Evolutionary conservation across 1,140 invertebrate species (phyloP).

Genomic region (Anastatus disparis): DNA sequence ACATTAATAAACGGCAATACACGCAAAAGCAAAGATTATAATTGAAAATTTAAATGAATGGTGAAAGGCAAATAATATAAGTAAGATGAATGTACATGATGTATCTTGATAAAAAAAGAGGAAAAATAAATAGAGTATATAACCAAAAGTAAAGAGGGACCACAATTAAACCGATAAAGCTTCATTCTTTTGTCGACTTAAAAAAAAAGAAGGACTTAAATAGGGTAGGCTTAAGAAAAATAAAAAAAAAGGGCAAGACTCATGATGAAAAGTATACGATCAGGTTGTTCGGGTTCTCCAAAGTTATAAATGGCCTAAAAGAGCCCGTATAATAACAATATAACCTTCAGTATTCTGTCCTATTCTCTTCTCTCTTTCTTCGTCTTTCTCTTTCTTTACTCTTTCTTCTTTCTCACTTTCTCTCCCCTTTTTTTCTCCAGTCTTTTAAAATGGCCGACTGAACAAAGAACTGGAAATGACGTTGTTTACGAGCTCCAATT

Average conservation of each 20-base stretch:
- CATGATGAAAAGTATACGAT: slow-evolving; percentile 1
- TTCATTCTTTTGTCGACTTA: too few relatives aligned
- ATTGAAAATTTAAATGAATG: too few relatives aligned
- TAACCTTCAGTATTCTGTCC: background rate
- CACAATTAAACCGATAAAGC: too few relatives aligned
- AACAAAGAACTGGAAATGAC: slow-evolving; percentile 55
- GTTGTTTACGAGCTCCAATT: slow-evolving; percentile 57
- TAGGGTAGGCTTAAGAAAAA: background rate
- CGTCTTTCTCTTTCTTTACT: background rate
- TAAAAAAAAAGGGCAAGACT: background rate
- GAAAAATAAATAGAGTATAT: too few relatives aligned
- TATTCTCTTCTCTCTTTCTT: background rate
- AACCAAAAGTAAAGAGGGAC: too few relatives aligned
- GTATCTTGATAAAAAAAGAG: too few relatives aligned
- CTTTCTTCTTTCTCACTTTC: background rate
- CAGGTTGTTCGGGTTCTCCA: background rate
- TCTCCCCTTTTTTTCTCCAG: too few relatives aligned
- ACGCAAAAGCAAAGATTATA: too few relatives aligned
- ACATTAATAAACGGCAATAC: too few relatives aligned
- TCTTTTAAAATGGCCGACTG: slow-evolving; percentile 47
- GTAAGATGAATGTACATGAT: too few relatives aligned
- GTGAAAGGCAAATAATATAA: too few relatives aligned
- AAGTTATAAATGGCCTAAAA: background rate
- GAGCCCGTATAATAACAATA: slow-evolving; percentile 23
- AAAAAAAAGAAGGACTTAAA: too few relatives aligned